phyloP scores from a whole-genome alignment of 2,797 vertebrate genomes.

The Eulemur coronatus region DNA sequence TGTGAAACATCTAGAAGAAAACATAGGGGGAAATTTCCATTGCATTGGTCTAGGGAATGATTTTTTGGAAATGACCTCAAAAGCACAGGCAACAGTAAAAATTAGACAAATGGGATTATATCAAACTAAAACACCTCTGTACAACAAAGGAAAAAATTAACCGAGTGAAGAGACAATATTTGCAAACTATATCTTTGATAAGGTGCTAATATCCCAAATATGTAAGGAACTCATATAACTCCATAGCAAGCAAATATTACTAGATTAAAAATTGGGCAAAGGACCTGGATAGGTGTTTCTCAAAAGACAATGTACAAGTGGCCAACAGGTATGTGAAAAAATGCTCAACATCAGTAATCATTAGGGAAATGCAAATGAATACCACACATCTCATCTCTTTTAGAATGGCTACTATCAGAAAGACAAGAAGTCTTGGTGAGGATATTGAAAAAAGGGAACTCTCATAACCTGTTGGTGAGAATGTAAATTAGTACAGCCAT shows the following conservation, averaged over 20 bases:
- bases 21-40: not conserved
- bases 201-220: not conserved
- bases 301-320: not conserved
- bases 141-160: not conserved
- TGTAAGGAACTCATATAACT: not conserved
- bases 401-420: not conserved
- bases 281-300: not conserved
- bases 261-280: not conserved
- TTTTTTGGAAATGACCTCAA: not conserved
- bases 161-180: not conserved
- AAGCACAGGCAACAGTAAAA: not conserved
- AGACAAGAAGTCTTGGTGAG: not conserved
- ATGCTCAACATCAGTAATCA: not conserved
- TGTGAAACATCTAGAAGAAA: not conserved
- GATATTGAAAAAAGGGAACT: not conserved
- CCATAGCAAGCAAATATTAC: not conserved
- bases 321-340: not conserved
- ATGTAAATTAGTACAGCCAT: not conserved
- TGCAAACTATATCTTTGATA: not conserved
- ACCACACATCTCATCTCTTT: not conserved
- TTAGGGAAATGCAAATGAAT: not conserved
- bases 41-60: no score
- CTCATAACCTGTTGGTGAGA: not conserved
- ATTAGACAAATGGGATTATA: not conserved
- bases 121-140: not conserved